Evolutionary conservation across 2,888 invertebrate genomes (phyloP).

Genomic region (Prenolepis imparis): DNA sequence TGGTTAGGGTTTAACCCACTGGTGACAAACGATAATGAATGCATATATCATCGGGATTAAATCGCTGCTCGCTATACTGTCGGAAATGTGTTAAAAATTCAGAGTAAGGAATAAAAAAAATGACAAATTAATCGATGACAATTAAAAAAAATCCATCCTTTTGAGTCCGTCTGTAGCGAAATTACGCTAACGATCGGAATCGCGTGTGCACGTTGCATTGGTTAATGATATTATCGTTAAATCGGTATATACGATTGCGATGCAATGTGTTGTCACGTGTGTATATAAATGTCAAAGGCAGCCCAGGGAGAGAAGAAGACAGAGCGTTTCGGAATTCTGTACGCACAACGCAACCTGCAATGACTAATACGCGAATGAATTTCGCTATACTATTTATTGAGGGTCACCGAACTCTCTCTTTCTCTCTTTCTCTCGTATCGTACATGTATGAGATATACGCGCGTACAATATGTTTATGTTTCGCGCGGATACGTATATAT

Average conservation of each 20-base stretch:
- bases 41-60: not conserved
- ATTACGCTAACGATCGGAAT: not conserved
- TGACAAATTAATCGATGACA: not conserved
- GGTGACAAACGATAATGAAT: conserved; percentile 15
- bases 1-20: not conserved
- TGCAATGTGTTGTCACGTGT: conserved; percentile 5
- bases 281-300: conserved; percentile 27
- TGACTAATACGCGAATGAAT: conserved; percentile 58
- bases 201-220: not conserved
- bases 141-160: not conserved
- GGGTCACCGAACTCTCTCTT: conserved; percentile 38
- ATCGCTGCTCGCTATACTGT: not conserved
- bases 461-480: conserved; percentile 13
- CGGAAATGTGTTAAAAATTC: not conserved
- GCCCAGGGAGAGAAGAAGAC: not conserved
- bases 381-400: conserved; percentile 29
- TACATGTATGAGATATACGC: not conserved
- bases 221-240: conserved; percentile 39
- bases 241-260: conserved; percentile 11
- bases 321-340: conserved; percentile 48
- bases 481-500: conserved; percentile 20
- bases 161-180: not conserved
- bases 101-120: not conserved
- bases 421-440: not conserved
- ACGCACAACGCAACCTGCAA: conserved; percentile 19